A percentile compares a stretch with the other conserved stretches of the same genome.
Conservation (phyloP, 2,113 vertebrate genomes). For the Anolis carolinensis region DNA sequence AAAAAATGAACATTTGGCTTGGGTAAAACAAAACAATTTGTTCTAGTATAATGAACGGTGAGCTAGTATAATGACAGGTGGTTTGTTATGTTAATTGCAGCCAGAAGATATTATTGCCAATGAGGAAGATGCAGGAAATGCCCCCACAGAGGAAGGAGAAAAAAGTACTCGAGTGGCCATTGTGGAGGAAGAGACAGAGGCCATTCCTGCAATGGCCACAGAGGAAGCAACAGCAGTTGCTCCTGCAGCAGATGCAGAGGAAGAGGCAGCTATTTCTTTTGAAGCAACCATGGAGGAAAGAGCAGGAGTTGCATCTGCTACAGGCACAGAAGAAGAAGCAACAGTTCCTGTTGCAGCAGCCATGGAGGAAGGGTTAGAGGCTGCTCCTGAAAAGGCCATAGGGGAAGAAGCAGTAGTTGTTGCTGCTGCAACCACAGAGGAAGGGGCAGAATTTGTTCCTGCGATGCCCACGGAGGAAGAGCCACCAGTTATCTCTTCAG, state of each 20-base stretch:
- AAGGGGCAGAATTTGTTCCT: neutral
- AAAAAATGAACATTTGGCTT: neutral
- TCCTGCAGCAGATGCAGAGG: rapidly evolving
- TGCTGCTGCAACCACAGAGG: rapidly evolving
- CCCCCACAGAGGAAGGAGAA: neutral
- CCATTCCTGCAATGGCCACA: rapidly evolving
- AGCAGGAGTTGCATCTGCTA: rapidly evolving
- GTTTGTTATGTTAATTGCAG: neutral
- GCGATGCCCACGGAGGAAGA: rapidly evolving
- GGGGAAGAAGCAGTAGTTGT: neutral
- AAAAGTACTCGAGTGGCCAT: rapidly evolving
- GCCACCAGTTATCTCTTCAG: no score
- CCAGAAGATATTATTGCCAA: rapidly evolving
- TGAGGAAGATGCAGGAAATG: neutral
- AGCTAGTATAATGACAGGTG: rapidly evolving
- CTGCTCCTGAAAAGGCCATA: rapidly evolving
- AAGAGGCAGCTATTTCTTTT: neutral
- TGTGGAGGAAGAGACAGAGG: neutral
- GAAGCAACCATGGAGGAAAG: rapidly evolving
- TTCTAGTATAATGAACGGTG: rapidly evolving
- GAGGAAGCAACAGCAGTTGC: neutral
- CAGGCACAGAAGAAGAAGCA: neutral
- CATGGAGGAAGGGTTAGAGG: neutral
- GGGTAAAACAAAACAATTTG: neutral
- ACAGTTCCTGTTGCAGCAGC: rapidly evolving